phyloP scores from a whole-genome alignment of 2,113 vertebrate genomes.

The Cryptomyrus ogoouensis region DNA sequence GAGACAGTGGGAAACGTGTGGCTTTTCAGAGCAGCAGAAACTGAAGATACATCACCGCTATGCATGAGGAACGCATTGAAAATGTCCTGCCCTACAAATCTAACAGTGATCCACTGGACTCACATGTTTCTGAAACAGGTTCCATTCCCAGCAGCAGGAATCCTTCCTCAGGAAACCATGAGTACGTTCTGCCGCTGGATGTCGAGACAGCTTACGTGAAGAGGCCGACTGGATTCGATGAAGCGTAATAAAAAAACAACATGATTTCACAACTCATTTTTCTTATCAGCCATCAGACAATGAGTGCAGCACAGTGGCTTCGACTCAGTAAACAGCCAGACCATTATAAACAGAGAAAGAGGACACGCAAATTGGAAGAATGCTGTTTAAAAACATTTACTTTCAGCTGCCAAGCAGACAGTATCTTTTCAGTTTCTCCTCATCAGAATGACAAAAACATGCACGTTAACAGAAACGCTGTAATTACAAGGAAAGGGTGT shows the following conservation, averaged over 20 bases:
- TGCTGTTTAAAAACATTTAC: conserved; percentile 55
- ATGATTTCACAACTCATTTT: conserved; percentile 17
- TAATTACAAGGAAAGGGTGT: background rate
- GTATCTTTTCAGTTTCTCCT: conserved; percentile 53
- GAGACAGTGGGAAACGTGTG: background rate
- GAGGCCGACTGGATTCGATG: background rate
- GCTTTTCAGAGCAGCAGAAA: background rate
- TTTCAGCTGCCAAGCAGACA: conserved; percentile 53
- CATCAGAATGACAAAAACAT: conserved; percentile 36
- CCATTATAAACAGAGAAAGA: conserved; percentile 49
- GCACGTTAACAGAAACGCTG: conserved; percentile 1
- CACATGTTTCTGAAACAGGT: background rate
- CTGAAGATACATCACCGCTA: background rate
- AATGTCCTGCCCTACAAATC: background rate
- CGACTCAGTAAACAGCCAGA: conserved; percentile 49
- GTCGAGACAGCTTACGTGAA: background rate
- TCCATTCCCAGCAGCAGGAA: background rate
- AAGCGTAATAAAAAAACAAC: background rate
- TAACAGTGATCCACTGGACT: background rate
- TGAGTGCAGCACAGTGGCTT: conserved; percentile 52
- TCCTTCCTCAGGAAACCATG: background rate
- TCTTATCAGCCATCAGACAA: background rate
- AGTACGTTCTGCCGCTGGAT: background rate
- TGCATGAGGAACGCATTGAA: background rate
- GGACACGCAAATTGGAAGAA: conserved; percentile 46